Percentiles rank a stretch among this genome's conserved stretches.
Evolutionary conservation across 1,140 invertebrate genomes (phyloP).

Genomic region (Berghia stephanieae): DNA sequence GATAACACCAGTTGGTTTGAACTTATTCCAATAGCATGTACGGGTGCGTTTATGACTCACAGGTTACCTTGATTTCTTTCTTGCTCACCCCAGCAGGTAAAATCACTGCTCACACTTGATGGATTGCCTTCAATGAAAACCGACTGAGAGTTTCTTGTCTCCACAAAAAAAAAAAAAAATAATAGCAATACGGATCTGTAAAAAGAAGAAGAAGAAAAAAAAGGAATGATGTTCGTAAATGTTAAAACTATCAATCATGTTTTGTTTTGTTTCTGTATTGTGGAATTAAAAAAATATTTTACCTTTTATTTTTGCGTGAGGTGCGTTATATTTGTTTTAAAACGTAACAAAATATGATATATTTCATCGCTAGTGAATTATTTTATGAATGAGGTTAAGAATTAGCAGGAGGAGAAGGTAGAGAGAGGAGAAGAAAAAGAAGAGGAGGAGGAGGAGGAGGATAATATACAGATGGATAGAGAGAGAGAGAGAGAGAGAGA

Average conservation of each 20-base stretch:
- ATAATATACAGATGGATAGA: neutral
- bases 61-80: neutral
- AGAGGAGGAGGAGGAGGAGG: neutral
- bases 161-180: neutral
- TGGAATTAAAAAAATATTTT: neutral
- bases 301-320: neutral
- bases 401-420: neutral
- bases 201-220: neutral
- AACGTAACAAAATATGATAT: neutral
- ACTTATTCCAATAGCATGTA: neutral
- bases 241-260: neutral
- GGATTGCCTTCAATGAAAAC: too few relatives aligned
- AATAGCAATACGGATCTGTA: neutral
- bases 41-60: neutral
- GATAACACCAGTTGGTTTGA: too few relatives aligned
- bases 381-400: neutral
- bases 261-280: neutral
- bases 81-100: neutral
- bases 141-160: too few relatives aligned
- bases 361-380: neutral
- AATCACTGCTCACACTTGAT: too few relatives aligned
- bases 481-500: neutral
- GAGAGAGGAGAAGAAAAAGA: slow-evolving; percentile 9
- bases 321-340: neutral
- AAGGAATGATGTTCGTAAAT: neutral